Percentiles rank a stretch among this genome's conserved stretches.
These are phyloP conservation scores for Mesaphorura yosii DNA, from an alignment of 1,140 invertebrate genomes.

Conservation along the genomic window DNA sequence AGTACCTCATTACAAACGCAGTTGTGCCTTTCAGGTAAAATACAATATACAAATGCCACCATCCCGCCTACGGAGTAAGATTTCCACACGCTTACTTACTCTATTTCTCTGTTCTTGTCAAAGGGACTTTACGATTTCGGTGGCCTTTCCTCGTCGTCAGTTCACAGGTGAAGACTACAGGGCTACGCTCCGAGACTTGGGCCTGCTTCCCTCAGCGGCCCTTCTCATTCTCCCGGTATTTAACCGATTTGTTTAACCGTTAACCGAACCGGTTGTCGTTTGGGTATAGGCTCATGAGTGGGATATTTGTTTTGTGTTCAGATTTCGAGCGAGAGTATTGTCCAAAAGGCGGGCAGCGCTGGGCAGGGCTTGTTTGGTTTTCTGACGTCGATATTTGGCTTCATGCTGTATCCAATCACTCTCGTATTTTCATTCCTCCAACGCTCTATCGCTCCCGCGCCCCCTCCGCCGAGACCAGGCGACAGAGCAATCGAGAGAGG, in stretches of 20 bases:
- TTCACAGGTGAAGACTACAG: slow-evolving; percentile 50
- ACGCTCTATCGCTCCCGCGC: slow-evolving; percentile 4
- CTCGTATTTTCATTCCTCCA: slow-evolving; percentile 10
- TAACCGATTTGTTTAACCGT: neutral
- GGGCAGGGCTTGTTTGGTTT: slow-evolving; percentile 10
- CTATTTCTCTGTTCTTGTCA: neutral
- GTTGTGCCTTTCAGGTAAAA: slow-evolving; percentile 38
- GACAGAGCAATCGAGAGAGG: too few relatives aligned
- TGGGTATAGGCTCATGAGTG: too few relatives aligned
- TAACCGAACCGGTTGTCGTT: too few relatives aligned
- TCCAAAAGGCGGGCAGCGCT: neutral
- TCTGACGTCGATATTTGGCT: slow-evolving; percentile 13
- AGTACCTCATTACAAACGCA: slow-evolving; percentile 47
- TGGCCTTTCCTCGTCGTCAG: slow-evolving; percentile 64
- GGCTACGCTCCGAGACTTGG: slow-evolving; percentile 51
- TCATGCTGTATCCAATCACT: slow-evolving; percentile 18
- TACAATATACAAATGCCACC: too few relatives aligned
- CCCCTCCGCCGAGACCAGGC: neutral
- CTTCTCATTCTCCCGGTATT: slow-evolving; percentile 59
- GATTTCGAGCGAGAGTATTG: neutral
- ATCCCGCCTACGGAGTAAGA: too few relatives aligned
- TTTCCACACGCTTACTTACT: too few relatives aligned
- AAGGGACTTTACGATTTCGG: slow-evolving; percentile 54
- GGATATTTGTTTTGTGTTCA: too few relatives aligned
- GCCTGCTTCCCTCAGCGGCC: slow-evolving; percentile 65